Conservation (phyloP, 2,797 vertebrate genomes). For the Pseudotriccus pelzelni region DNA sequence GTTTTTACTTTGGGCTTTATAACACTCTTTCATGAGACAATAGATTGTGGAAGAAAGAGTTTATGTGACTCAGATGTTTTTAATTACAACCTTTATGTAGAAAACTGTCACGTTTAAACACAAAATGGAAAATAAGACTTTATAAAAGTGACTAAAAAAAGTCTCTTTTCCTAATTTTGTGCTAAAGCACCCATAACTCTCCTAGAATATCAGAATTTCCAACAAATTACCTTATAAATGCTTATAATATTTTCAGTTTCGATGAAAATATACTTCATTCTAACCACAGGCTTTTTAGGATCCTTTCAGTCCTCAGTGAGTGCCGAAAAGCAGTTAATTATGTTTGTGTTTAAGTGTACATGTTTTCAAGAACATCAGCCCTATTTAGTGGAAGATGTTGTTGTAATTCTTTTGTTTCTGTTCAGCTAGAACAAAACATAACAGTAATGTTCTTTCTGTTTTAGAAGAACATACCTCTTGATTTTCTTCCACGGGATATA, state of each 20-base stretch:
- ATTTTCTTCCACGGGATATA: background rate
- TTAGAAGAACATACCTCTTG: rapidly evolving
- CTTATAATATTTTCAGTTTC: background rate
- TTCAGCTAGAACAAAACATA: background rate
- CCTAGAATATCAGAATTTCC: background rate
- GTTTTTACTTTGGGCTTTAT: background rate
- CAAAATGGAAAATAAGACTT: background rate
- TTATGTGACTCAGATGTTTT: background rate
- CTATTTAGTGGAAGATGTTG: background rate
- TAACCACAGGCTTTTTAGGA: background rate
- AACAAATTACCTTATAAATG: background rate
- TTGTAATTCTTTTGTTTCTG: background rate
- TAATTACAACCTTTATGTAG: background rate
- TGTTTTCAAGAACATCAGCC: background rate
- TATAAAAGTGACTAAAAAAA: background rate
- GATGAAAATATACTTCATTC: background rate
- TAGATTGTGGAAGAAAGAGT: background rate
- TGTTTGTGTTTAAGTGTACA: background rate
- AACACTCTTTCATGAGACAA: background rate
- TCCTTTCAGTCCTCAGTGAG: background rate
- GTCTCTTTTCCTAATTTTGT: background rate
- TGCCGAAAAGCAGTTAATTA: background rate
- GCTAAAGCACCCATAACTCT: background rate
- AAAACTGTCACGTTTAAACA: background rate
- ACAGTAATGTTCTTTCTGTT: background rate